A percentile compares a stretch with the other conserved stretches of the same genome.
Conservation (phyloP, 2,888 invertebrate genomes). For the Osedax frankpressi region DNA sequence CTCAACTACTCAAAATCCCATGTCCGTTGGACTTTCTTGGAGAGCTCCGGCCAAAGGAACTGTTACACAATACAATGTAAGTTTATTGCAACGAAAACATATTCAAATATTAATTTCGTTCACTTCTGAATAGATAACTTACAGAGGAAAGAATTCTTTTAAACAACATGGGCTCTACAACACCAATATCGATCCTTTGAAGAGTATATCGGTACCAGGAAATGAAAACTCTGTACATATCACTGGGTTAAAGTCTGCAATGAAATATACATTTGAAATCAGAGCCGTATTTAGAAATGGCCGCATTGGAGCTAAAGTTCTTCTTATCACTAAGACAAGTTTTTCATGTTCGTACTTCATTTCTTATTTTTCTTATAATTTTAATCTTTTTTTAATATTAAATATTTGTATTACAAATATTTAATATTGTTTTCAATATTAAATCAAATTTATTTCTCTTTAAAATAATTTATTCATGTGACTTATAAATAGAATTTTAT, state of each 20-base stretch:
- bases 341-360: conserved; percentile 24
- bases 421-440: too few relatives aligned
- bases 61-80: conserved; percentile 35
- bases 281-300: conserved; percentile 38
- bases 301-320: conserved; percentile 30
- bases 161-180: conserved; percentile 30
- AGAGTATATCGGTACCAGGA: conserved; percentile 28
- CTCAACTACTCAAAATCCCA: conserved; percentile 24
- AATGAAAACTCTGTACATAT: conserved; percentile 32
- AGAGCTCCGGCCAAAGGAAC: conserved; percentile 35
- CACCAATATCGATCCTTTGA: conserved; percentile 25
- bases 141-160: conserved; percentile 34
- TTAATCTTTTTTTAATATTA: too few relatives aligned
- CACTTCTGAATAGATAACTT: conserved; percentile 31
- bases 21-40: conserved; percentile 37
- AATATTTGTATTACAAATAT: too few relatives aligned
- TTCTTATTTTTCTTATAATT: background rate
- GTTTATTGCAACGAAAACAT: conserved; percentile 21
- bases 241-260: conserved; percentile 36
- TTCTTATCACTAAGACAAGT: conserved; percentile 35
- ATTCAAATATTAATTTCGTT: too few relatives aligned
- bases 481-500: too few relatives aligned
- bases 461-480: too few relatives aligned
- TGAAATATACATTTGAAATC: conserved; percentile 41
- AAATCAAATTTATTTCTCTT: too few relatives aligned